A percentile compares a stretch with the other conserved stretches of the same genome.
Conservation (phyloP, 2,113 vertebrate genomes). For the Aramus guarauna region DNA sequence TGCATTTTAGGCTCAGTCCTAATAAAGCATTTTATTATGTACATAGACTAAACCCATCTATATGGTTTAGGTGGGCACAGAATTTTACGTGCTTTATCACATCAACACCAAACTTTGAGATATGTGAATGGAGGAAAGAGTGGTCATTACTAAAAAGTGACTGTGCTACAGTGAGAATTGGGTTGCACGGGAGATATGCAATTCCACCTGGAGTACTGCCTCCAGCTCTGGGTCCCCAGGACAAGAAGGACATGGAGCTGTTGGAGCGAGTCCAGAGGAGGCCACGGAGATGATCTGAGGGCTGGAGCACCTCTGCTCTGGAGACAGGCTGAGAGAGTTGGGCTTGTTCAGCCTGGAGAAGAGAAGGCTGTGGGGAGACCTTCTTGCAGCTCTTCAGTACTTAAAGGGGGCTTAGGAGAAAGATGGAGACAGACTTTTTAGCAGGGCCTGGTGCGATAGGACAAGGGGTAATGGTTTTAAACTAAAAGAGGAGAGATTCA, state of each 20-base stretch:
- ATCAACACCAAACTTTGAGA: neutral
- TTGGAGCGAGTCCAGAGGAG: rapidly evolving
- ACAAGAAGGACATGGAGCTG: neutral
- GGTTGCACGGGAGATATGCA: neutral
- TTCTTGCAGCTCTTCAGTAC: rapidly evolving
- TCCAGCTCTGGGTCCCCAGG: neutral
- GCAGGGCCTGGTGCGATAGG: rapidly evolving
- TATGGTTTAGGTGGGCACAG: rapidly evolving
- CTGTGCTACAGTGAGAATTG: neutral
- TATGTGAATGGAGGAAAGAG: neutral
- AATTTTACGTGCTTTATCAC: neutral
- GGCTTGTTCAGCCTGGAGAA: neutral
- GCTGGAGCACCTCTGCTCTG: rapidly evolving
- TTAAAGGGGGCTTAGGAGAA: neutral
- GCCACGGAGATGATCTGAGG: rapidly evolving
- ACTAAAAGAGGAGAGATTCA: neutral
- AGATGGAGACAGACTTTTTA: neutral
- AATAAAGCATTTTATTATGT: neutral
- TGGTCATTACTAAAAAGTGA: neutral
- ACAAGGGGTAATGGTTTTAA: neutral
- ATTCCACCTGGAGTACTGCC: rapidly evolving
- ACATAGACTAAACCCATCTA: neutral
- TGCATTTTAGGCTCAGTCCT: neutral
- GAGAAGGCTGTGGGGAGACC: rapidly evolving
- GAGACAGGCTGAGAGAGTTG: neutral